These are phyloP conservation scores for Clivina fossor DNA, from an alignment of 2,888 invertebrate species.

Conservation along the genomic window DNA sequence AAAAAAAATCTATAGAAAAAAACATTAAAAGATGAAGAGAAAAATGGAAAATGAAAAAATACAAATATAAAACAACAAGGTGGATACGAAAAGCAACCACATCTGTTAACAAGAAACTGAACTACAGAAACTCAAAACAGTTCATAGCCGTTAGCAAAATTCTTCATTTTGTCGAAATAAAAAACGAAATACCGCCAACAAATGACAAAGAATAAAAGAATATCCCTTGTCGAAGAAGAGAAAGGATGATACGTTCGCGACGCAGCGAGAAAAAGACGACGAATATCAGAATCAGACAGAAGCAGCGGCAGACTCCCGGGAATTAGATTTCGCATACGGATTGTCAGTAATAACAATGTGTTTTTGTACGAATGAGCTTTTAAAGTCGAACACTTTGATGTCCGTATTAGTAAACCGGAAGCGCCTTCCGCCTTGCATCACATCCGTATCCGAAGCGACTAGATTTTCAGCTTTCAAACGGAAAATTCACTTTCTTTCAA, in stretches of 20 bases:
- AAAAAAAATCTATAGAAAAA: too few relatives aligned
- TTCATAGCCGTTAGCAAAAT: constrained; percentile 22
- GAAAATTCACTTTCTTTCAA: neutral
- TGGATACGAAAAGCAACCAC: too few relatives aligned
- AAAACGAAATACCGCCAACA: constrained; percentile 15
- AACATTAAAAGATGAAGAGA: too few relatives aligned
- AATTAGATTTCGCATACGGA: constrained; percentile 56
- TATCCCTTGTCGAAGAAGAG: too few relatives aligned
- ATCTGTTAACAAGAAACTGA: too few relatives aligned
- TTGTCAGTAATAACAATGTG: constrained; percentile 55
- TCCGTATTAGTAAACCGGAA: constrained; percentile 53
- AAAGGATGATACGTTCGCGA: too few relatives aligned
- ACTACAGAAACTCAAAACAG: too few relatives aligned
- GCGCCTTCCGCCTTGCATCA: constrained; percentile 22
- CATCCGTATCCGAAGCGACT: neutral
- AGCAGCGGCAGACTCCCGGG: constrained; percentile 46
- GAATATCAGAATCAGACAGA: constrained; percentile 3
- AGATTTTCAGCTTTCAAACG: neutral
- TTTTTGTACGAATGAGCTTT: constrained; percentile 51
- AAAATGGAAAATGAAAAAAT: too few relatives aligned
- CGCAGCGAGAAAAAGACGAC: constrained; percentile 13
- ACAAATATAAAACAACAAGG: too few relatives aligned
- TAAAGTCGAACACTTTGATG: constrained; percentile 49
- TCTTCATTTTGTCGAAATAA: constrained; percentile 25
- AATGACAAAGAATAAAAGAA: constrained; percentile 26